phyloP scores from a whole-genome alignment of 2,888 invertebrate species.

The Perizoma flavofasciatum region DNA sequence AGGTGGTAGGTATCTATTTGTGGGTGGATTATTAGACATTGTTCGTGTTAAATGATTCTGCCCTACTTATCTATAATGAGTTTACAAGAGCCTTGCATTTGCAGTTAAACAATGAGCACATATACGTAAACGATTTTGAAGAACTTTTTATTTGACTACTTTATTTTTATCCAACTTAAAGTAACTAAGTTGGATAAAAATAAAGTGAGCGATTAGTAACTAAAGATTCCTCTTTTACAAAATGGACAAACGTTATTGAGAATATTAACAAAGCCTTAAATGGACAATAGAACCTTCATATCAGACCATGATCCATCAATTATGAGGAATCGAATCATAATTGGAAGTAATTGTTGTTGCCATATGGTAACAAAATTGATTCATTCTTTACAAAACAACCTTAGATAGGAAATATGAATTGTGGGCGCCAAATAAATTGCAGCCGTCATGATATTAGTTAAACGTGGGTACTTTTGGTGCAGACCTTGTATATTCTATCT shows the following conservation, averaged over 20 bases:
- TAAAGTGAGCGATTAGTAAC: background rate
- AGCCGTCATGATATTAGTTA: conserved; percentile 56
- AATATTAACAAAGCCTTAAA: conserved; percentile 3
- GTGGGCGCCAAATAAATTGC: conserved; percentile 68
- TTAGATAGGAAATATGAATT: conserved; percentile 36
- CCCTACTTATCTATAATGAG: conserved; percentile 22
- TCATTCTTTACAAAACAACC: conserved; percentile 33
- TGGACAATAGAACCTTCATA: conserved; percentile 17
- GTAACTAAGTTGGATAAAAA: no score
- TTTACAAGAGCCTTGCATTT: conserved; percentile 17
- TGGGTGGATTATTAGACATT: conserved; percentile 19
- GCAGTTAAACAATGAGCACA: conserved; percentile 12
- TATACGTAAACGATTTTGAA: background rate
- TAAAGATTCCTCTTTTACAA: conserved; percentile 1
- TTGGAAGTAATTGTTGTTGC: conserved; percentile 12
- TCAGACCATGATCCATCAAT: conserved; percentile 15
- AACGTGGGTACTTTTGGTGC: conserved; percentile 70
- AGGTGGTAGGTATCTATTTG: background rate
- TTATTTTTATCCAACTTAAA: background rate
- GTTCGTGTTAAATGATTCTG: conserved; percentile 19
- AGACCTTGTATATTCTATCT: conserved; percentile 68
- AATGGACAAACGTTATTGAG: background rate
- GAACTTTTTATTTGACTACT: background rate
- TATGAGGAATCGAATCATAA: conserved; percentile 23
- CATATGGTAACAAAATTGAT: conserved; percentile 23